Percentiles rank a stretch among this genome's conserved stretches.
Conservation (phyloP, 2,888 invertebrate species). For the Drosophila affinis region DNA sequence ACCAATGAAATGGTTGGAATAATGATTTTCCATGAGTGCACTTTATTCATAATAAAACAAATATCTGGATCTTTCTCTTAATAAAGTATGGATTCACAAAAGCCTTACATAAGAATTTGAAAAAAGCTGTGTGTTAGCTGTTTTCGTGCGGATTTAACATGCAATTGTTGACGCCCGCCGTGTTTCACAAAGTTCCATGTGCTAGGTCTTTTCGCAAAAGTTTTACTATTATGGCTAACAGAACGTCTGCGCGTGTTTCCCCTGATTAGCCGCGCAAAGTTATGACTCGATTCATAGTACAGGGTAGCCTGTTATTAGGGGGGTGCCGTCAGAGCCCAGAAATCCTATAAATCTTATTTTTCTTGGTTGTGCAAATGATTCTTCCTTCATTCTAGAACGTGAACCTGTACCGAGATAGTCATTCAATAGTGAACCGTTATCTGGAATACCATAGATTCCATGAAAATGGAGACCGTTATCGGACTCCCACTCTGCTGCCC, state of each 20-base stretch:
- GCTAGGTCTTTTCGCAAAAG: not conserved
- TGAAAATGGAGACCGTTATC: conserved; percentile 46
- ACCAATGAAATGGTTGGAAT: no score
- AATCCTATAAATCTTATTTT: not conserved
- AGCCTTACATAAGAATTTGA: not conserved
- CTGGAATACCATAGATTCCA: conserved; percentile 1
- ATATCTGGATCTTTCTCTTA: not conserved
- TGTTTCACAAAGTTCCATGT: not conserved
- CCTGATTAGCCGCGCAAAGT: not conserved
- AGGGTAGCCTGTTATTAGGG: not conserved
- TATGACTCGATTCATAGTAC: not conserved
- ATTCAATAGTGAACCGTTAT: conserved; percentile 2
- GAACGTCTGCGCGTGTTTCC: conserved; percentile 21
- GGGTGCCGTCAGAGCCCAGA: not conserved
- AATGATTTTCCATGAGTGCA: no score
- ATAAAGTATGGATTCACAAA: not conserved
- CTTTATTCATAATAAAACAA: no score
- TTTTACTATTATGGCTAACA: conserved; percentile 2
- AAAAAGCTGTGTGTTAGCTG: not conserved
- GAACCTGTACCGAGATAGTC: conserved; percentile 3
- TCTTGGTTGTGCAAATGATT: not conserved
- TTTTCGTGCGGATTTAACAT: not conserved
- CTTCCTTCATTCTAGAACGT: not conserved
- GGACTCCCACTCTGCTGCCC: conserved; percentile 18
- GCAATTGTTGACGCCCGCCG: not conserved